Evolutionary conservation across 2,797 vertebrate species (phyloP), one percentile per base, ranked within the genome.

Genomic region (Avahi laniger): DNA sequence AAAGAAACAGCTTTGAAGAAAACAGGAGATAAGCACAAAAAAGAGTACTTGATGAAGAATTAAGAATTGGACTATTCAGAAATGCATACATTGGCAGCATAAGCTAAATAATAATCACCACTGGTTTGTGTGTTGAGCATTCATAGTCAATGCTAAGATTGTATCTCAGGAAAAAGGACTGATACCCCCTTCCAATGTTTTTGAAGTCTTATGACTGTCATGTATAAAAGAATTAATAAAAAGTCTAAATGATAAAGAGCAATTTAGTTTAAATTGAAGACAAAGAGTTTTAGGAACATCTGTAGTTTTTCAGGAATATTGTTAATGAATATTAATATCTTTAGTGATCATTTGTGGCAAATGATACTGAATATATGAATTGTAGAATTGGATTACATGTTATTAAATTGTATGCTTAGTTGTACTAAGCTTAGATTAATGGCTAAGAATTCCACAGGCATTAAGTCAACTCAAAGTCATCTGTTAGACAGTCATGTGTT

Each of bases 401-500:
- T 89, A 80, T 63, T 96, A 73, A 94, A 89, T 91, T 91, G 46
- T 82, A 57, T 80, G 57, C 75, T 92, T 94, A 67, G 18, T 63
- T 83, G 65, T 80, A 86, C 63, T 89, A 89, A 97, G 73, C 81
- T 95, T 91, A 82, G 84, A 65, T 91, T 90, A 96, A 93, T 89
- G 35, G 35, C 59, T 80, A 61, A 61, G 61, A 92, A 95, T 91
- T 91, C 70, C 85, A 75, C 79, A 84, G 52, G 78, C 63, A 75
- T 92, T 88, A 92, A 80, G 63, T 13, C 61, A 95, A 82, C n/a
- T 84, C 75, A 78, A 12, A 91, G 54, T 81, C 50, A 38, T 95
- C 50, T 35, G 22, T 88, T 90, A 78, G 35, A 35, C 22, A 88
- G 93, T 95, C 96, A 97, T 97, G 95, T 95, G 96, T 72, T 90